phyloP scores from a whole-genome alignment of 2,797 vertebrate genomes.

The Loriculus beryllinus region DNA sequence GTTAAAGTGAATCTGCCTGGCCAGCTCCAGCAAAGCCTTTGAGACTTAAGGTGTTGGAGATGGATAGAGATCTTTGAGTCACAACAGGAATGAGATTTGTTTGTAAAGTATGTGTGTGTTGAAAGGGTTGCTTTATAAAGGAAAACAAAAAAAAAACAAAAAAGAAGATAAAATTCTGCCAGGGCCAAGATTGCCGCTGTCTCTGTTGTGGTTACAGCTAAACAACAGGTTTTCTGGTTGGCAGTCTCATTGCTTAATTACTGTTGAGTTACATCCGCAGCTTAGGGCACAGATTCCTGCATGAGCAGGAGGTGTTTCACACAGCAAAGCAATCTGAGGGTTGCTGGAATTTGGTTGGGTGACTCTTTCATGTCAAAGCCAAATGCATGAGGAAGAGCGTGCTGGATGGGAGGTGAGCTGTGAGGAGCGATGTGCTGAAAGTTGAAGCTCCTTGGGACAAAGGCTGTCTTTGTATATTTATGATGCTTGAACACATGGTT shows the following conservation, averaged over 20 bases:
- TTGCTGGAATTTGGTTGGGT: not conserved
- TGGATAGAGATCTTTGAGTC: not conserved
- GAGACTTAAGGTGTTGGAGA: not conserved
- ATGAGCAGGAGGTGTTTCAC: not conserved
- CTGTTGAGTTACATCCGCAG: not conserved
- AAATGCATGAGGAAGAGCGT: not conserved
- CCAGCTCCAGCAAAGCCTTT: not conserved
- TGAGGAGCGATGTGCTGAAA: not conserved
- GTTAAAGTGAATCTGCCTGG: not conserved
- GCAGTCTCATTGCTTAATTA: not conserved
- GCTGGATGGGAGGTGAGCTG: not conserved
- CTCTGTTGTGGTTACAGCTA: slow-evolving; percentile 12
- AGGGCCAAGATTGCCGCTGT: not conserved
- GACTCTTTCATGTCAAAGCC: not conserved
- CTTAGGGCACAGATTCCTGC: not conserved
- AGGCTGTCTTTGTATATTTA: not conserved
- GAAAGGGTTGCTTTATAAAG: slow-evolving; percentile 6
- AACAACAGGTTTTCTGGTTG: slow-evolving; percentile 2
- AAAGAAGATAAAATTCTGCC: not conserved
- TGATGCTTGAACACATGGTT: accelerated
- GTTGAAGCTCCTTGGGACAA: not conserved
- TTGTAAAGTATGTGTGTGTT: not conserved
- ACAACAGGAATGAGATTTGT: not conserved
- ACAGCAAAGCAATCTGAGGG: not conserved
- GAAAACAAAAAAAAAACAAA: no score